A percentile compares a stretch with the other conserved stretches of the same genome.
Evolutionary conservation across 1,140 invertebrate genomes (phyloP).

Genomic region (Apocrypta bakeri): DNA sequence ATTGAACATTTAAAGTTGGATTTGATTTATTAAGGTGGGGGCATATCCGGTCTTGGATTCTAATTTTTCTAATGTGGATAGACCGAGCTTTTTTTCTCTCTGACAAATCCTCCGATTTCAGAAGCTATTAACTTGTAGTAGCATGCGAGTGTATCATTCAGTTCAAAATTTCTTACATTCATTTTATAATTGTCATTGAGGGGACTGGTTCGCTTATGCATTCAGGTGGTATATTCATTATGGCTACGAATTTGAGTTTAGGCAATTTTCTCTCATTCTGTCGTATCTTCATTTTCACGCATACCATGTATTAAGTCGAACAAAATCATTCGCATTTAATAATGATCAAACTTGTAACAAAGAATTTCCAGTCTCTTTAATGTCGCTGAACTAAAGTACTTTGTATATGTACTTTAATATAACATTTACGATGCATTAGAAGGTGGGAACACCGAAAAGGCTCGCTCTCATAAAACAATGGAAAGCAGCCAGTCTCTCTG

Average conservation of each 20-base stretch:
- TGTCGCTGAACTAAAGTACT: not conserved
- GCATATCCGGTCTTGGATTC: constrained; percentile 29
- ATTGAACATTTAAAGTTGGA: constrained; percentile 26
- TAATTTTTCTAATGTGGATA: constrained; percentile 39
- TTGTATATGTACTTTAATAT: not conserved
- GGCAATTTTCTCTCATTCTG: too few relatives aligned
- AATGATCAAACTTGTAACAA: too few relatives aligned
- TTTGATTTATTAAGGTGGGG: constrained; percentile 26
- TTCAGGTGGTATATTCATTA: too few relatives aligned
- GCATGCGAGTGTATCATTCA: not conserved
- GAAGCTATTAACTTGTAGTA: not conserved
- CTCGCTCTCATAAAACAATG: constrained; percentile 43
- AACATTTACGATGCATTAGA: not conserved
- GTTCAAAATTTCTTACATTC: not conserved
- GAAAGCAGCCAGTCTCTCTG: not conserved
- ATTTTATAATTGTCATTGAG: not conserved
- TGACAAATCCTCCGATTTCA: constrained; percentile 16
- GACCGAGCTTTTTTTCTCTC: constrained; percentile 6
- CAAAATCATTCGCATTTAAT: too few relatives aligned
- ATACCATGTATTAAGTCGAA: too few relatives aligned
- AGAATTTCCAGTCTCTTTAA: not conserved
- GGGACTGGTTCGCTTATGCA: not conserved
- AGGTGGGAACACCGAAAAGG: constrained; percentile 32
- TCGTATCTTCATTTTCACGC: too few relatives aligned
- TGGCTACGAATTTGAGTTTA: not conserved